These are phyloP conservation scores for Agonopterix arenella DNA, from an alignment of 2,888 invertebrate genomes.

Conservation along the genomic window DNA sequence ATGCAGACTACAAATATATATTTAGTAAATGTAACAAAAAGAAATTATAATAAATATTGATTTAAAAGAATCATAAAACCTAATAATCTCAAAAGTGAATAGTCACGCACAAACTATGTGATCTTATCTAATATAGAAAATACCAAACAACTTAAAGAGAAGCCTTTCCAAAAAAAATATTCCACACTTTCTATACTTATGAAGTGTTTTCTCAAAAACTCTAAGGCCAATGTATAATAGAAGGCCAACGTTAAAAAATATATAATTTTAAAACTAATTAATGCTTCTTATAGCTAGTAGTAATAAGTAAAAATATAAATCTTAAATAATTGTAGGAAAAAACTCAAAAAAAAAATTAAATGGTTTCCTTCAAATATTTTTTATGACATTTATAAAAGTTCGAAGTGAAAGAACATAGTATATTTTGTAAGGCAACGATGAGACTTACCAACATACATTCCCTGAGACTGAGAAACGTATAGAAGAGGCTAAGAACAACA, in stretches of 20 bases:
- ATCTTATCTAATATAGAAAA: background rate
- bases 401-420: constrained; percentile 51
- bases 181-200: too few relatives aligned
- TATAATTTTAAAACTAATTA: constrained; percentile 24
- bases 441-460: constrained; percentile 75
- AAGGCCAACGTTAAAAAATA: constrained; percentile 25
- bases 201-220: background rate
- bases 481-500: constrained; percentile 64
- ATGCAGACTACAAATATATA: background rate
- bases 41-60: background rate
- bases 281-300: constrained; percentile 61
- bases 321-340: constrained; percentile 33
- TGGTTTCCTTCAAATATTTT: constrained; percentile 65
- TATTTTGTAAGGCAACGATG: constrained; percentile 73
- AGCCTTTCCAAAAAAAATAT: background rate
- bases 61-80: background rate
- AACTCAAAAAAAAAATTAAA: constrained; percentile 26
- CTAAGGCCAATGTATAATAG: constrained; percentile 2
- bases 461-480: constrained; percentile 69
- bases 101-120: constrained; percentile 4
- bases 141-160: too few relatives aligned
- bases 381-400: constrained; percentile 56
- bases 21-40: background rate
- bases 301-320: constrained; percentile 12
- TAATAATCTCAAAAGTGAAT: too few relatives aligned